Evolutionary conservation across 1,140 invertebrate species (phyloP).

Genomic region (Aphaenogaster ashmeadi): DNA sequence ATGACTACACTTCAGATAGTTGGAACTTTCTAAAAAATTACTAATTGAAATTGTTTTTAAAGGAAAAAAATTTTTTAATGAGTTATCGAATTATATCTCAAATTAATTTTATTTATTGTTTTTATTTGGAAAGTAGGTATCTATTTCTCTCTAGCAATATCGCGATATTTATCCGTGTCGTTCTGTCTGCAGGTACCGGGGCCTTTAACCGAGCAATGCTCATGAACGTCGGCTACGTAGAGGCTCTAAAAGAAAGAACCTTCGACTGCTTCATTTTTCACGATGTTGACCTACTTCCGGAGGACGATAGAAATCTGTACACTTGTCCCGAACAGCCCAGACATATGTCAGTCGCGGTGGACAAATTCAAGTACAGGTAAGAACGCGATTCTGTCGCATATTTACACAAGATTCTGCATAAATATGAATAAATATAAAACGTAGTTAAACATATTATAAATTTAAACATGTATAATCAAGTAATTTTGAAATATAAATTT

Average conservation of each 20-base stretch:
- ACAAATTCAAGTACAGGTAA: conserved; percentile 95
- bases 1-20: not conserved
- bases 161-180: not conserved
- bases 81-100: not conserved
- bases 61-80: not conserved
- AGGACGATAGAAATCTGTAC: conserved; percentile 97
- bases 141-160: not conserved
- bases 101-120: conserved; percentile 20
- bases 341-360: conserved; percentile 98
- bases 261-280: conserved; percentile 98
- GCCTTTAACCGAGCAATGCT: conserved; percentile 97
- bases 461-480: not conserved
- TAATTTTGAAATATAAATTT: not conserved
- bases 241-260: conserved; percentile 92
- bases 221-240: conserved; percentile 98
- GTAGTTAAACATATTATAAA: not conserved
- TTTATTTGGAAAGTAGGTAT: not conserved
- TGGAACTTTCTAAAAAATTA: not conserved
- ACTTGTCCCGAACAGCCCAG: conserved; percentile 96
- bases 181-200: conserved; percentile 86
- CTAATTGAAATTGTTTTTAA: not conserved
- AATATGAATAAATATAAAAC: not conserved
- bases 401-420: not conserved
- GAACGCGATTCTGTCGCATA: not conserved
- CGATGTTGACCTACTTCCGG: conserved; percentile 97